Percentiles rank a stretch among this genome's conserved stretches.
Evolutionary conservation across 2,797 vertebrate genomes (phyloP).

Genomic region (Philypnodon macrostomus): DNA sequence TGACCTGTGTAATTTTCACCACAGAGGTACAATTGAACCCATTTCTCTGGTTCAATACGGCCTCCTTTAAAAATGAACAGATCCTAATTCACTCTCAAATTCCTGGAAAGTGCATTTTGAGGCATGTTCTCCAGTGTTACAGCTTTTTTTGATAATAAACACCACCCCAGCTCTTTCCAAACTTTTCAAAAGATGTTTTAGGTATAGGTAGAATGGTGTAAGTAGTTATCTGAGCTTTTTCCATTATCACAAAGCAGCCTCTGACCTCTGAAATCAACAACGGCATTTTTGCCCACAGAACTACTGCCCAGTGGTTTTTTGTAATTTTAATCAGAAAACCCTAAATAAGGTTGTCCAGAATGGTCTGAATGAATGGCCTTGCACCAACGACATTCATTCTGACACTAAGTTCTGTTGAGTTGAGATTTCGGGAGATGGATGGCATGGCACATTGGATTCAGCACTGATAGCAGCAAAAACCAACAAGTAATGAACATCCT

Average conservation of each 20-base stretch:
- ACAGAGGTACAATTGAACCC: not conserved
- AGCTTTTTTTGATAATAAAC: not conserved
- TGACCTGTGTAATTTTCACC: not conserved
- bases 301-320: no score
- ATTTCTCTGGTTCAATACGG: not conserved
- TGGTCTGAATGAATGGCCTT: no score
- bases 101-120: not conserved
- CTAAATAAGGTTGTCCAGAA: no score
- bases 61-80: constrained; percentile 2
- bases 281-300: no score
- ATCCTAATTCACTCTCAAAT: not conserved
- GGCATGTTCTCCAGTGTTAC: not conserved
- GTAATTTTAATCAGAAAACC: no score
- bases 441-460: constrained; percentile 48
- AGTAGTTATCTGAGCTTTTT: no score
- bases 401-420: constrained; percentile 4
- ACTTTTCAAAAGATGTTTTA: no score
- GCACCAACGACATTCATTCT: no score
- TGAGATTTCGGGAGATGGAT: constrained; percentile 45
- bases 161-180: not conserved
- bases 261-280: no score
- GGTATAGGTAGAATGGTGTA: no score
- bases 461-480: constrained; percentile 41
- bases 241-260: no score
- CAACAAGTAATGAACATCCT: constrained; percentile 62